Base-by-base conservation (phyloP, 2,797 vertebrate genomes). In the Lepus townsendii region DNA sequence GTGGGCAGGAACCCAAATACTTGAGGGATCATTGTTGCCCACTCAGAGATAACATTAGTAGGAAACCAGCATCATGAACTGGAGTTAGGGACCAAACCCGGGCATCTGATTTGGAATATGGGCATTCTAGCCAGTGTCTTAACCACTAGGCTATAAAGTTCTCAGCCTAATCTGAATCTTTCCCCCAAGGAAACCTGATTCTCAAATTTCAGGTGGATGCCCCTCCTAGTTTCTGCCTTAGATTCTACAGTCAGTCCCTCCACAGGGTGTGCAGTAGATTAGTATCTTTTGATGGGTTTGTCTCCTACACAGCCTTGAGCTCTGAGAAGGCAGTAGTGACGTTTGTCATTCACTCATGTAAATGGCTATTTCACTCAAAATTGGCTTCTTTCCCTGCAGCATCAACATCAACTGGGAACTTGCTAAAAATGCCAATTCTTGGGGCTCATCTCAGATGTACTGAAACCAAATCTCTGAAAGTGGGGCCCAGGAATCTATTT, bases 141-240 rank as follows among this genome's bases (percentile, higher is more conserved):
- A 47, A 47, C 42, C 8, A 47, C 42, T 47, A 47, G 42, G 42
- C 42, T 84, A 30, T 84, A 47, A 52, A 52, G 22, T 76, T 88
- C 47, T 88, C 13, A 19, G 77, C 19, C 32, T 88, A 52, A 24
- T 17, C n/a, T 77, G n/a, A 96, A 91, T 42, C 66, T 52, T 77
- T 32, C 30, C 26, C 38, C 35, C 19, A 47, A n/a, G 12, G 72
- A 69, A 94, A 83, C 4, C 57, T 78, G 52, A 96, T 82, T 35
- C 27, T 38, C 63, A 78, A 66, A 71, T 13, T 93, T 85, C 4
- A 76, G 30, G 26, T 63, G 12, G 35, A 30, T 63, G 19, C 4
- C 52, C 35, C 57, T 90, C 14, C 16, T 42, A 19, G 12, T 3
- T 47, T 69, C 22, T 57, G 20, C 27, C 6, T 14, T 10, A 19